Base-by-base conservation (phyloP, 2,888 invertebrate genomes). In the Tetrapedia diversipes region DNA sequence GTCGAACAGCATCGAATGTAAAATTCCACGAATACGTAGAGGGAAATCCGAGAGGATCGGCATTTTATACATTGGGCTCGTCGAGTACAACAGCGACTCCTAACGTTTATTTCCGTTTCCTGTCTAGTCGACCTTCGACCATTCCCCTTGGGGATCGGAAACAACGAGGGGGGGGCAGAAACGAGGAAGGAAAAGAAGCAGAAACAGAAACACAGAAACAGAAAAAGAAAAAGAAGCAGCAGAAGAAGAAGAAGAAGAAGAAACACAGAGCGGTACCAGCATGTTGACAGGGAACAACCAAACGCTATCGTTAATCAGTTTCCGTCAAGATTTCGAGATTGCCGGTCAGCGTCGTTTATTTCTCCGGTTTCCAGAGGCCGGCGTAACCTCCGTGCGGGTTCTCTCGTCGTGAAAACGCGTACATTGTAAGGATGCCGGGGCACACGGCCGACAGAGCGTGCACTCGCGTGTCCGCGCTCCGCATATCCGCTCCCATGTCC, bases 401-500 rank as follows among this genome's bases (percentile, higher is more conserved):
- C 47, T 70, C 67, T 82, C 47, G 59, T 53, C 29, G 43, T 61
- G 70, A 80, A 80, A 80, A 77, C 49, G 72, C 63, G 57, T 24
- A 43, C 19, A 74, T 78, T 71, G 72, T 79, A 72, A n/a, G 78
- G 70, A 69, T 69, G 72, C 59, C 71, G 53, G n/a, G n/a, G 56
- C 66, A 69, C 41, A 76, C 70, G 54, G 82, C 88, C 87, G 89
- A 87, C 87, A 86, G 85, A 88, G 88, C 89, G 85, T 89, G 85
- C 77, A 85, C 71, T 82, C 77, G 80, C 83, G 80, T 87, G 89
- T 89, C 88, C 90, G 89, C 87, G 87, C 87, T 83, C 89, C 82
- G 85, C 88, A 89, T 89, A 88, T 90, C 90, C 90, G 90, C 88
- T 90, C 89, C 85, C 90, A 89, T 90, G 90, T 89, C 88, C 88